Percentiles rank a stretch among this genome's conserved stretches.
Conservation (phyloP, 2,113 vertebrate species). For the Echinops telfairi region DNA sequence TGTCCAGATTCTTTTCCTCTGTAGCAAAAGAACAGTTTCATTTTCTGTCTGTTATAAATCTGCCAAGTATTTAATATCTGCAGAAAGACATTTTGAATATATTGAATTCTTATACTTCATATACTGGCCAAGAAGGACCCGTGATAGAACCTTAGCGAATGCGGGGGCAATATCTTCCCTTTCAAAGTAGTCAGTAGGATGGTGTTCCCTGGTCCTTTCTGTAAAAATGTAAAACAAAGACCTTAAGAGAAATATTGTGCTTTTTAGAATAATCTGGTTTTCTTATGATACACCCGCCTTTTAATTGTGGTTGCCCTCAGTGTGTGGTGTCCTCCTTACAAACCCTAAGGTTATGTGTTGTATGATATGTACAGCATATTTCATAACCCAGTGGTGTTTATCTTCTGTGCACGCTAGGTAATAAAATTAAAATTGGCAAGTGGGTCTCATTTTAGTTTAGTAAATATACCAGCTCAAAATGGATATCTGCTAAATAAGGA, state of each 20-base stretch:
- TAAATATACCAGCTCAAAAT: slow-evolving; percentile 77
- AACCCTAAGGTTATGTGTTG: background rate
- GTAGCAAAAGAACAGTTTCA: background rate
- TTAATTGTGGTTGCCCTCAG: background rate
- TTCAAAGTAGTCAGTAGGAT: background rate
- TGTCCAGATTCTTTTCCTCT: slow-evolving; percentile 36
- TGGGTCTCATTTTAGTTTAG: slow-evolving; percentile 68
- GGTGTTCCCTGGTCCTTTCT: background rate
- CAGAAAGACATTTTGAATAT: background rate
- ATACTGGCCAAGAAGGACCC: background rate
- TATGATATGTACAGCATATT: slow-evolving; percentile 30
- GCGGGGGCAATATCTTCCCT: slow-evolving; percentile 30
- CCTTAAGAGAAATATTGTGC: background rate
- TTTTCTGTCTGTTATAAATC: background rate
- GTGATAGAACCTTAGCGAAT: background rate
- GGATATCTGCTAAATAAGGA: slow-evolving; percentile 88
- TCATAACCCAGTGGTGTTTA: slow-evolving; percentile 52
- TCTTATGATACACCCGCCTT: background rate
- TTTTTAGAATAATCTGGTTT: background rate
- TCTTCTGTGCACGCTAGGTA: slow-evolving; percentile 42
- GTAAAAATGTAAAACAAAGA: background rate
- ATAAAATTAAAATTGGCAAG: slow-evolving; percentile 76
- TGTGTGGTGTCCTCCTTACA: background rate
- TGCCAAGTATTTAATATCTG: slow-evolving; percentile 40
- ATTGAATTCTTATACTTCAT: background rate